These are phyloP conservation scores for Tachysurus vachellii DNA, from an alignment of 2,113 vertebrate species.

Conservation along the genomic window DNA sequence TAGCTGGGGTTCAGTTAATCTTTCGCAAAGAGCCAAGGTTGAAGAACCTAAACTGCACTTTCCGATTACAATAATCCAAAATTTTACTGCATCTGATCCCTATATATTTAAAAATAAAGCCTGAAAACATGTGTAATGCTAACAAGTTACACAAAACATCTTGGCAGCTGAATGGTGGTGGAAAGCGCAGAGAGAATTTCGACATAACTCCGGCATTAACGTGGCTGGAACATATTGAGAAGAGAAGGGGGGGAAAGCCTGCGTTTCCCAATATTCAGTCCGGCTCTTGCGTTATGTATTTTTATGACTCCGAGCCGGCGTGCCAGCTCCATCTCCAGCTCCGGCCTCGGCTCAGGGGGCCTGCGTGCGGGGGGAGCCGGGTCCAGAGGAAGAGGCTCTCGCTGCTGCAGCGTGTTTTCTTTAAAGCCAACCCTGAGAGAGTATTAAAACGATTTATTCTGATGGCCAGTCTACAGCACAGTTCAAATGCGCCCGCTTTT, in stretches of 20 bases:
- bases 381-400: slow-evolving; percentile 49
- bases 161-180: slow-evolving; percentile 9
- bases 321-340: slow-evolving; percentile 48
- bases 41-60: background rate
- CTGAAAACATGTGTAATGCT: slow-evolving; percentile 6
- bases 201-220: slow-evolving; percentile 22
- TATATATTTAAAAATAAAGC: slow-evolving; percentile 12
- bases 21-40: background rate
- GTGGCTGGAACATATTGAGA: slow-evolving; percentile 46
- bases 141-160: slow-evolving; percentile 30
- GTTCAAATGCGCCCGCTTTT: slow-evolving; percentile 60
- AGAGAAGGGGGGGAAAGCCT: background rate
- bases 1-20: slow-evolving; percentile 24
- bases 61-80: background rate
- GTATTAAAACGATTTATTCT: slow-evolving; percentile 54
- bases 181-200: slow-evolving; percentile 17
- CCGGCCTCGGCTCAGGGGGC: slow-evolving; percentile 28
- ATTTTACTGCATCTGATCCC: slow-evolving; percentile 1
- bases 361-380: slow-evolving; percentile 15
- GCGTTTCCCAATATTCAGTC: slow-evolving; percentile 39
- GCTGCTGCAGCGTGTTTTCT: slow-evolving; percentile 41
- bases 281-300: slow-evolving; percentile 54
- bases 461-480: slow-evolving; percentile 62
- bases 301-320: slow-evolving; percentile 49
- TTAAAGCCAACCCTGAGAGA: slow-evolving; percentile 54